Conservation (phyloP, 2,113 vertebrate species). For the Alaudala cheleensis region DNA sequence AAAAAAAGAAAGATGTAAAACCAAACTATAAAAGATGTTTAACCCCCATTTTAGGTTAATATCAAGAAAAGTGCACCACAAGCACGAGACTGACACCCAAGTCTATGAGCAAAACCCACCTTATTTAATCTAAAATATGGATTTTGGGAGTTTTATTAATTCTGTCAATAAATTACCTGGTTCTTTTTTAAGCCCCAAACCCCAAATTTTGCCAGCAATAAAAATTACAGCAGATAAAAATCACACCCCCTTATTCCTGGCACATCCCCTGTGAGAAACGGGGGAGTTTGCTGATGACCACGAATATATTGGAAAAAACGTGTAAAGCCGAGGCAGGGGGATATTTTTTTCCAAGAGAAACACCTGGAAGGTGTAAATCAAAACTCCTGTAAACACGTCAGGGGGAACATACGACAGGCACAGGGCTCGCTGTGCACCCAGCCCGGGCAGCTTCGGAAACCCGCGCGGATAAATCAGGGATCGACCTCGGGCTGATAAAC, state of each 20-base stretch:
- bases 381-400: conserved; percentile 86
- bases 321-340: conserved; percentile 68
- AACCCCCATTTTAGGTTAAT: background rate
- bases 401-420: conserved; percentile 75
- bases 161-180: background rate
- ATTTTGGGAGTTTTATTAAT: background rate
- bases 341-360: conserved; percentile 77
- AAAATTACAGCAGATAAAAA: background rate
- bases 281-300: conserved; percentile 72
- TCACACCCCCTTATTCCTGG: background rate
- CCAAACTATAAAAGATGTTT: background rate
- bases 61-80: background rate
- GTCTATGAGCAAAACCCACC: accelerated
- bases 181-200: background rate
- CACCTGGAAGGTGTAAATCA: conserved; percentile 98
- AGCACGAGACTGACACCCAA: accelerated
- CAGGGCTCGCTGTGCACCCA: conserved; percentile 14
- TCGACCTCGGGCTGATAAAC: conserved; percentile 48
- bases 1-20: background rate
- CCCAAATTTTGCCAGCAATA: accelerated
- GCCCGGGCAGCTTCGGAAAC: conserved; percentile 22
- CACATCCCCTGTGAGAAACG: conserved; percentile 71
- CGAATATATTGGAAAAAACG: conserved; percentile 76
- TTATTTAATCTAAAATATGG: background rate
- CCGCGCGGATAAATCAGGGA: conserved; percentile 65